Percentiles rank a stretch among this genome's conserved stretches.
These are phyloP conservation scores for Cetoscarus ocellatus DNA, from an alignment of 2,797 vertebrate genomes.

Conservation along the genomic window DNA sequence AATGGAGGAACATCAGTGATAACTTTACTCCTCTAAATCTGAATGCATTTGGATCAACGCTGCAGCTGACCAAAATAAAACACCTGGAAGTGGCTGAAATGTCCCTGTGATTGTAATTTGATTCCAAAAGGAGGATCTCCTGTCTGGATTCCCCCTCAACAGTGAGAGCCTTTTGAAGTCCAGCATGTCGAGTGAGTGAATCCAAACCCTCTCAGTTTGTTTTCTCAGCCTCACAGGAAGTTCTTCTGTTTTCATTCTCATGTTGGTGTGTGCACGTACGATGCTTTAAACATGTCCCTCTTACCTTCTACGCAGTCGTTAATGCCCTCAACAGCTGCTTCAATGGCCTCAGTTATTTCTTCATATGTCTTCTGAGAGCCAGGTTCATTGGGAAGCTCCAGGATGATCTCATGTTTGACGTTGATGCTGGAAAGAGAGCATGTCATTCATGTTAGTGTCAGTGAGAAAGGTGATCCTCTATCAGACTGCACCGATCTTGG, in stretches of 20 bases:
- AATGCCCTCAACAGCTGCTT: accelerated
- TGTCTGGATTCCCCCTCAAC: too few relatives aligned
- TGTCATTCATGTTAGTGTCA: slow-evolving; percentile 4
- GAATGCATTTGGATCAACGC: background rate
- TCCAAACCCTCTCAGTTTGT: background rate
- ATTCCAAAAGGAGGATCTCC: too few relatives aligned
- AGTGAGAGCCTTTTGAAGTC: too few relatives aligned
- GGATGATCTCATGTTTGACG: slow-evolving; percentile 48
- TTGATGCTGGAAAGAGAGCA: slow-evolving; percentile 35
- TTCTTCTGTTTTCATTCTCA: too few relatives aligned
- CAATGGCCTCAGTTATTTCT: accelerated
- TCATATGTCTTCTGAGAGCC: accelerated
- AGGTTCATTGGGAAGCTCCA: slow-evolving; percentile 30
- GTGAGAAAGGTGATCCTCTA: background rate
- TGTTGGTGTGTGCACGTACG: background rate
- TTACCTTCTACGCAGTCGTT: background rate
- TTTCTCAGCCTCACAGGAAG: too few relatives aligned
- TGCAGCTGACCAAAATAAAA: too few relatives aligned
- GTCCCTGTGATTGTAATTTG: too few relatives aligned
- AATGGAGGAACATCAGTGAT: too few relatives aligned
- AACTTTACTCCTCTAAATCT: too few relatives aligned
- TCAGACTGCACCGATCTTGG: too few relatives aligned
- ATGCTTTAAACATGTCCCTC: background rate
- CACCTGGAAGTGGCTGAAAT: too few relatives aligned
- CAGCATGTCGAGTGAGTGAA: too few relatives aligned